Evolutionary conservation across 2,113 vertebrate genomes (phyloP).

Genomic region (Syngnathus typhle): DNA sequence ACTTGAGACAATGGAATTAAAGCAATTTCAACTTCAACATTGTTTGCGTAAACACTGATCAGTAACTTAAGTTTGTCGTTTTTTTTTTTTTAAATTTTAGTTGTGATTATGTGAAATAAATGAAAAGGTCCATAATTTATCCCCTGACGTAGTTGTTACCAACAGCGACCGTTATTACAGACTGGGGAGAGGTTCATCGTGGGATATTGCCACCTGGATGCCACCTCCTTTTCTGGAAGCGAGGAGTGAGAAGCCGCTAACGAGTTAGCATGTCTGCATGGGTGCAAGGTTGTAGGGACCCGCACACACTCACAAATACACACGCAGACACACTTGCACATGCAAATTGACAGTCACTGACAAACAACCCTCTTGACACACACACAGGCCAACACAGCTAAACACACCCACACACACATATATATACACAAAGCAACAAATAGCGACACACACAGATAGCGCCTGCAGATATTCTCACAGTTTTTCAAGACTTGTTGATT

Average conservation of each 20-base stretch:
- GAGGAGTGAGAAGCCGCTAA: constrained; percentile 64
- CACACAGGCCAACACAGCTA: constrained; percentile 4
- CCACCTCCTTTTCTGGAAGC: constrained; percentile 54
- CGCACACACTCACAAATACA: constrained; percentile 11
- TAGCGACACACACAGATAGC: not conserved
- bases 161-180: constrained; percentile 35
- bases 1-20: no score
- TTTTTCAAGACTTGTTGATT: constrained; percentile 36
- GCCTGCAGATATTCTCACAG: constrained; percentile 31
- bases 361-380: constrained; percentile 12
- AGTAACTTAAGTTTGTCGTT: no score
- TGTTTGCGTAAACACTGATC: no score
- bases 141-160: constrained; percentile 36
- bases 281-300: constrained; percentile 47
- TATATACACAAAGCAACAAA: not conserved
- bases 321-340: constrained; percentile 3
- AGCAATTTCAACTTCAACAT: no score
- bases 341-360: constrained; percentile 1
- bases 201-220: constrained; percentile 59
- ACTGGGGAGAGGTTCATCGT: constrained; percentile 52
- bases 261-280: constrained; percentile 60
- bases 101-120: not conserved
- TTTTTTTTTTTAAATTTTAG: not conserved
- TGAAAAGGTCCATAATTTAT: constrained; percentile 1
- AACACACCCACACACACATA: not conserved